Evolutionary conservation across 2,113 vertebrate genomes (phyloP).

Genomic region (Phylloscopus trochiloides): DNA sequence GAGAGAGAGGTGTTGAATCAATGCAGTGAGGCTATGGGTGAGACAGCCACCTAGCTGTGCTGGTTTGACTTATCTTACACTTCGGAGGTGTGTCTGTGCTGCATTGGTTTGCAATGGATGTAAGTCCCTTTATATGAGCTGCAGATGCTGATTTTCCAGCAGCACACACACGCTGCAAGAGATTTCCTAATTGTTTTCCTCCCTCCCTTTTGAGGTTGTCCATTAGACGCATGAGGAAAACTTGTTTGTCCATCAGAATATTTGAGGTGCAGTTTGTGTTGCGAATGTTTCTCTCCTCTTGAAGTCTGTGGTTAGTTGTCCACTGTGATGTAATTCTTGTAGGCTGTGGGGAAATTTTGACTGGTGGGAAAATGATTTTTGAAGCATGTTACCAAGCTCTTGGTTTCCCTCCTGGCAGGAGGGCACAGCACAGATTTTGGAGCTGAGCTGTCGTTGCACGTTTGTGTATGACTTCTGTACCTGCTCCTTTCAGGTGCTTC

Average conservation of each 20-base stretch:
- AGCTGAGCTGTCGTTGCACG: background rate
- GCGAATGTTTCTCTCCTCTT: slow-evolving; percentile 31
- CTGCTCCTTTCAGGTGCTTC: slow-evolving; percentile 82
- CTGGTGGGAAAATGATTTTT: slow-evolving; percentile 25
- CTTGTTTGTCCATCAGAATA: slow-evolving; percentile 17
- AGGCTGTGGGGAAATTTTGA: slow-evolving; percentile 37
- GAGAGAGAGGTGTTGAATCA: background rate
- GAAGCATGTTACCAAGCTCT: slow-evolving; percentile 40
- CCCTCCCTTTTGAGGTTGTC: slow-evolving; percentile 77
- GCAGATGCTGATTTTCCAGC: background rate
- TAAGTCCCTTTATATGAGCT: background rate
- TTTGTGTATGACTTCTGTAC: slow-evolving; percentile 32
- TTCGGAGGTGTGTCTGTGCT: background rate
- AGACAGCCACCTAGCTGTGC: background rate
- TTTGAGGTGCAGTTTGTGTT: slow-evolving; percentile 34
- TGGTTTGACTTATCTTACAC: background rate
- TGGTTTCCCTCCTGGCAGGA: slow-evolving; percentile 25
- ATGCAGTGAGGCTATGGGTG: background rate
- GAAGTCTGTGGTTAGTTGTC: slow-evolving; percentile 26
- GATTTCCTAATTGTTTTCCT: slow-evolving; percentile 23
- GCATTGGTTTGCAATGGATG: background rate
- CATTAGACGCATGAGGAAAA: slow-evolving; percentile 75
- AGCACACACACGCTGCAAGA: background rate
- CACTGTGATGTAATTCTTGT: slow-evolving; percentile 6
- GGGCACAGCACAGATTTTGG: background rate